A percentile compares a stretch with the other conserved stretches of the same genome.
Evolutionary conservation across 2,113 vertebrate genomes (phyloP).

Genomic region (Hucho hucho): DNA sequence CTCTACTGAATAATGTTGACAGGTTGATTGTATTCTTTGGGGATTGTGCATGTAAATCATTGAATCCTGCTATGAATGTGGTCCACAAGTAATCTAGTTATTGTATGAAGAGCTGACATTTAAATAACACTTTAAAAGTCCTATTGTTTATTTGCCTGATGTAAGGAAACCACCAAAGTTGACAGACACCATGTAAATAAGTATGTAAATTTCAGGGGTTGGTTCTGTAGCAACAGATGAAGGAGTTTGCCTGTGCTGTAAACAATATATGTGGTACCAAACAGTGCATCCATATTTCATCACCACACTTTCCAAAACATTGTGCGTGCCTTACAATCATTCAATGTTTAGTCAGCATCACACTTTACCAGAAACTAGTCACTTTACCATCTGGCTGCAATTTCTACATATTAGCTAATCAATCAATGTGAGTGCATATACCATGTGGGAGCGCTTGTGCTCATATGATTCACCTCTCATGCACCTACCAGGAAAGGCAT

Average conservation of each 20-base stretch:
- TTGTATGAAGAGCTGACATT: constrained; percentile 7
- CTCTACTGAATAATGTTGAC: background rate
- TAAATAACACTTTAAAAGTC: background rate
- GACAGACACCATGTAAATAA: background rate
- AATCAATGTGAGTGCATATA: constrained; percentile 33
- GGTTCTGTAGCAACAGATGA: background rate
- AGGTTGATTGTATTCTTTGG: background rate
- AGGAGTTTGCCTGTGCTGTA: background rate
- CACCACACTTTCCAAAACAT: background rate
- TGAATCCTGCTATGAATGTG: constrained; percentile 2
- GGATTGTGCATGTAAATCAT: background rate
- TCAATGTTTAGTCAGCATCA: constrained; percentile 41
- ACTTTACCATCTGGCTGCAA: constrained; percentile 47
- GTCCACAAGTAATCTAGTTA: background rate
- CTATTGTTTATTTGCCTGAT: background rate
- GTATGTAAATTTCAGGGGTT: background rate
- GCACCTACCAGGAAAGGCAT: background rate
- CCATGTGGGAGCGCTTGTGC: constrained; percentile 11
- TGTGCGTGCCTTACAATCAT: constrained; percentile 22
- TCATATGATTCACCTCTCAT: background rate
- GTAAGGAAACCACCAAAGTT: constrained; percentile 13
- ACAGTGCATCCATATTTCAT: background rate
- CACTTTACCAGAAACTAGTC: constrained; percentile 19
- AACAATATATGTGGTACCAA: background rate
- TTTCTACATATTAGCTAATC: constrained; percentile 37